These are phyloP conservation scores for Gadopsis bispinosus DNA, from an alignment of 2,797 vertebrate genomes.

Conservation along the genomic window DNA sequence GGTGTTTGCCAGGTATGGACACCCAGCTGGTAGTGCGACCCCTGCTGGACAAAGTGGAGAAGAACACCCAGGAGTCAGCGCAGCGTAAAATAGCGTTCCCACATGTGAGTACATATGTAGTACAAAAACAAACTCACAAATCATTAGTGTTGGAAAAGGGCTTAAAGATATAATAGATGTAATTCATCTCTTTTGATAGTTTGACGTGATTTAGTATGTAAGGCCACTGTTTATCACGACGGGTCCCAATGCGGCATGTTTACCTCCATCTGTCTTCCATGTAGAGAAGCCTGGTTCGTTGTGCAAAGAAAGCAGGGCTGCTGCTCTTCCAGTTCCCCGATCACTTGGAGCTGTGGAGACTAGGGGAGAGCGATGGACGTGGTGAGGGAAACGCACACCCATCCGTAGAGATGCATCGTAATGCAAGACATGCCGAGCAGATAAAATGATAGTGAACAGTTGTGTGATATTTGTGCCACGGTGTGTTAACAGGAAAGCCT, in stretches of 20 bases:
- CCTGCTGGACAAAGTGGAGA: conserved; percentile 91
- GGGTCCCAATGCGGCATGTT: conserved; percentile 7
- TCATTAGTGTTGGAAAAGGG: background rate
- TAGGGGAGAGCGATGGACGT: conserved; percentile 88
- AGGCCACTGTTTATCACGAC: background rate
- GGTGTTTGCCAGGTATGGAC: conserved; percentile 87
- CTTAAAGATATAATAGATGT: too few species aligned
- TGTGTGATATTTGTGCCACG: background rate
- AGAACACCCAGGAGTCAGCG: conserved; percentile 84
- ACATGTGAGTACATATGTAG: conserved; percentile 85
- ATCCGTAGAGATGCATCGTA: background rate
- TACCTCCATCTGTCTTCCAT: background rate
- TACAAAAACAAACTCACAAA: background rate
- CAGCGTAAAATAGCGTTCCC: conserved; percentile 90
- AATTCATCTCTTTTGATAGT: too few species aligned
- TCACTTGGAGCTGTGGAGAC: conserved; percentile 93
- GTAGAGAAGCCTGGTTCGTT: conserved; percentile 89
- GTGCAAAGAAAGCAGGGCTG: conserved; percentile 88
- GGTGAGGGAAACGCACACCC: conserved; percentile 78
- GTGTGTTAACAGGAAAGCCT: conserved; percentile 83
- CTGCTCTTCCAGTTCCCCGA: conserved; percentile 94
- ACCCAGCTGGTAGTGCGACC: conserved; percentile 92
- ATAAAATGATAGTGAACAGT: background rate
- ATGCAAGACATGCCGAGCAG: background rate
- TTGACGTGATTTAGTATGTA: background rate